Conservation (phyloP, 2,888 invertebrate genomes). For the Penaeus monodon region DNA sequence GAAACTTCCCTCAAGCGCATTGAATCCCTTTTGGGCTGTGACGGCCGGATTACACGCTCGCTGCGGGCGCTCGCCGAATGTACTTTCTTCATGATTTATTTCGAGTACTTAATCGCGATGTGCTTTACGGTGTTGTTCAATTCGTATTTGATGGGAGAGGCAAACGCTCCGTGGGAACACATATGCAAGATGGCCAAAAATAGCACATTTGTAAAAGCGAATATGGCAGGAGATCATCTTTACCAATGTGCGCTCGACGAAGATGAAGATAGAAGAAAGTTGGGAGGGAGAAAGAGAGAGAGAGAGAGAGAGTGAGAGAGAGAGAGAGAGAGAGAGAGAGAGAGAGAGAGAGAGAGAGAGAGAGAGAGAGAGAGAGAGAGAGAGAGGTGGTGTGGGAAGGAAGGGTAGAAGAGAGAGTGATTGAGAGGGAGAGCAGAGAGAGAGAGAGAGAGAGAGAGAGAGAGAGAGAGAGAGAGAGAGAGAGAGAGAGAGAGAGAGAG, state of each 20-base stretch:
- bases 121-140: background rate
- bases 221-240: too few relatives aligned
- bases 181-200: too few relatives aligned
- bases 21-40: conserved; percentile 35
- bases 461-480: too few relatives aligned
- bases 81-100: too few relatives aligned
- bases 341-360: conserved; percentile 6
- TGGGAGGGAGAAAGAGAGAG: background rate
- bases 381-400: background rate
- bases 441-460: too few relatives aligned
- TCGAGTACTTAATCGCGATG: background rate
- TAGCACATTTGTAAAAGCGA: too few relatives aligned
- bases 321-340: background rate
- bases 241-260: background rate
- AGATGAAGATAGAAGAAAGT: background rate
- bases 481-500: too few relatives aligned
- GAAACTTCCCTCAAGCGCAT: conserved; percentile 17
- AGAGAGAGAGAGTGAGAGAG: background rate
- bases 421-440: too few relatives aligned
- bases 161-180: too few relatives aligned
- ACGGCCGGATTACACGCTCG: conserved; percentile 31
- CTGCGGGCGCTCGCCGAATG: background rate
- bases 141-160: too few relatives aligned
- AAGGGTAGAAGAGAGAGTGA: background rate
- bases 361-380: background rate